phyloP scores from a whole-genome alignment of 2,888 invertebrate species.

The Pherbina coryleti region DNA sequence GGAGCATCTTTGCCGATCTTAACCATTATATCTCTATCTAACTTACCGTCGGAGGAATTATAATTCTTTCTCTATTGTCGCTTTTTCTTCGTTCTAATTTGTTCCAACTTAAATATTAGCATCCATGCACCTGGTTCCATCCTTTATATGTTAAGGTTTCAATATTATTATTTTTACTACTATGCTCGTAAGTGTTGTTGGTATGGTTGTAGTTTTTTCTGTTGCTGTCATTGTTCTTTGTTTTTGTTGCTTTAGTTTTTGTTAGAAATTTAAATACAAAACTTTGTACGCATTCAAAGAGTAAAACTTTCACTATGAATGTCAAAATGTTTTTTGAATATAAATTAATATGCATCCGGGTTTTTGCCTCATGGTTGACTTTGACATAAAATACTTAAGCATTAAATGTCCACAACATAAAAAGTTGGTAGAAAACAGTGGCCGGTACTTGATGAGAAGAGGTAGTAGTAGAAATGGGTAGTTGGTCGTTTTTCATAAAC shows the following conservation, averaged over 20 bases:
- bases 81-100: neutral
- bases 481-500: too few species aligned
- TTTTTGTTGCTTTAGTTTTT: slow-evolving; percentile 12
- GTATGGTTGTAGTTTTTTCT: slow-evolving; percentile 38
- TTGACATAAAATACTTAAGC: neutral
- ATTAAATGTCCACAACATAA: neutral
- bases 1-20: neutral
- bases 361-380: neutral
- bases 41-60: neutral
- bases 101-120: too few species aligned
- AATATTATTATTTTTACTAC: neutral
- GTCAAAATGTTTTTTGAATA: slow-evolving; percentile 17
- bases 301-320: slow-evolving; percentile 34
- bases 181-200: slow-evolving; percentile 40
- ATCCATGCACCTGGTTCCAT: neutral
- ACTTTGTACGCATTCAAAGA: slow-evolving; percentile 18
- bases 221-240: slow-evolving; percentile 41
- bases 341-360: neutral
- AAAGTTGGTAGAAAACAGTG: too few species aligned
- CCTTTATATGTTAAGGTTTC: slow-evolving; percentile 5
- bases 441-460: too few species aligned
- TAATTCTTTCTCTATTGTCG: neutral
- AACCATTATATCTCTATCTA: neutral
- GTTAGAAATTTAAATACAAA: slow-evolving; percentile 2
- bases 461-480: too few species aligned